These are phyloP conservation scores for Drosophila sordidapex DNA, from an alignment of 2,888 invertebrate species.

Conservation along the genomic window DNA sequence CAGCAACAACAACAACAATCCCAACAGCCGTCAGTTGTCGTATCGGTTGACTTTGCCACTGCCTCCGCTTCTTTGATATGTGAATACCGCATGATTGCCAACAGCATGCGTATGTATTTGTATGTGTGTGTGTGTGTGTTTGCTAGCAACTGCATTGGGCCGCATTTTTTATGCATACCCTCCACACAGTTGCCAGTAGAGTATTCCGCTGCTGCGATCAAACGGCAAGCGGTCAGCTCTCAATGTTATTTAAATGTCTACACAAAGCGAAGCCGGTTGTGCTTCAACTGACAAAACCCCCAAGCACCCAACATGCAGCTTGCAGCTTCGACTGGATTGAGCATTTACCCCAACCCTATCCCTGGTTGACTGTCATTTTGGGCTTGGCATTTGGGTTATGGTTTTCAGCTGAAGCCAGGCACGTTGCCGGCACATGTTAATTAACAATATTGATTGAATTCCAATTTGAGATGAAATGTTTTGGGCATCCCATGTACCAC, in stretches of 20 bases:
- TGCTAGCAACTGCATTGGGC: conserved; percentile 38
- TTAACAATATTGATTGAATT: conserved; percentile 82
- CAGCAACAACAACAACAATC: not conserved
- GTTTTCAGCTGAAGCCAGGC: conserved; percentile 24
- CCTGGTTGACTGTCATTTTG: conserved; percentile 5
- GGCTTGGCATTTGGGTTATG: conserved; percentile 16
- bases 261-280: conserved; percentile 21
- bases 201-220: conserved; percentile 19
- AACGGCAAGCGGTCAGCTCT: conserved; percentile 17
- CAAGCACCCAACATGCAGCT: not conserved
- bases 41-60: conserved; percentile 31
- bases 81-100: conserved; percentile 29
- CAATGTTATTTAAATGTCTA: conserved; percentile 62
- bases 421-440: conserved; percentile 72
- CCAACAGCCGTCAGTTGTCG: conserved; percentile 15
- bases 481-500: conserved; percentile 18
- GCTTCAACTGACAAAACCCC: not conserved
- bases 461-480: conserved; percentile 73
- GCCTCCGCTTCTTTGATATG: conserved; percentile 52
- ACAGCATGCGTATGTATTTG: not conserved
- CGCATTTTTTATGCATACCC: conserved; percentile 20
- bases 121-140: conserved; percentile 1
- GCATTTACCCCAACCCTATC: not conserved
- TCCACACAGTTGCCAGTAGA: not conserved
- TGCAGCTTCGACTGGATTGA: not conserved